Conservation (phyloP, 2,888 invertebrate genomes). For the Leptarthrus brevirostris region DNA sequence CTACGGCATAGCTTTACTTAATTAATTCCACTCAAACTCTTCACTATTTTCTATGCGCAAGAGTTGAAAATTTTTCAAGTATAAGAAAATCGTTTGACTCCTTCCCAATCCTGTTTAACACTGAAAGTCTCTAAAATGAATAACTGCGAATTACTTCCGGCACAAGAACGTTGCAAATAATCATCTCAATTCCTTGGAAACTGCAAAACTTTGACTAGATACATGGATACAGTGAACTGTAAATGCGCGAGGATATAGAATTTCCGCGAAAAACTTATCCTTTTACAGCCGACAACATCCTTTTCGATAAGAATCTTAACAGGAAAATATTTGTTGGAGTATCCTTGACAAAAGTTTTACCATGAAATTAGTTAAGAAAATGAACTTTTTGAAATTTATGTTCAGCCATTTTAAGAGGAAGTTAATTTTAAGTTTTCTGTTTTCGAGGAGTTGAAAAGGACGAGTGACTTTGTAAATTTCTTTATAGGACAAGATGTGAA, state of each 20-base stretch:
- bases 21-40: background rate
- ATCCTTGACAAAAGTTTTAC: conserved; percentile 31
- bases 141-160: conserved; percentile 42
- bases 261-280: conserved; percentile 38
- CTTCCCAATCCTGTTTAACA: background rate
- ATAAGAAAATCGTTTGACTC: background rate
- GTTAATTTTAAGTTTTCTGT: conserved; percentile 44
- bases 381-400: conserved; percentile 16
- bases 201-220: conserved; percentile 11
- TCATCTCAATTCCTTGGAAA: conserved; percentile 23
- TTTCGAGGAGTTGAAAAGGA: conserved; percentile 6
- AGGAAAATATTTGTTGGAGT: conserved; percentile 43
- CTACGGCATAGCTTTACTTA: background rate
- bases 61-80: background rate
- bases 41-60: background rate
- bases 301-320: conserved; percentile 27
- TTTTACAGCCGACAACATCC: conserved; percentile 7
- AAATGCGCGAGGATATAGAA: background rate
- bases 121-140: conserved; percentile 23
- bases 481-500: too few species aligned
- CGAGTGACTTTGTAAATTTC: too few species aligned
- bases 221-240: background rate
- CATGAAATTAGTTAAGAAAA: conserved; percentile 33
- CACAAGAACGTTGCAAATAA: conserved; percentile 19
- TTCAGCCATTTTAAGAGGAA: conserved; percentile 10